phyloP scores from a whole-genome alignment of 2,888 invertebrate genomes.

The Ectemnius lituratus region DNA sequence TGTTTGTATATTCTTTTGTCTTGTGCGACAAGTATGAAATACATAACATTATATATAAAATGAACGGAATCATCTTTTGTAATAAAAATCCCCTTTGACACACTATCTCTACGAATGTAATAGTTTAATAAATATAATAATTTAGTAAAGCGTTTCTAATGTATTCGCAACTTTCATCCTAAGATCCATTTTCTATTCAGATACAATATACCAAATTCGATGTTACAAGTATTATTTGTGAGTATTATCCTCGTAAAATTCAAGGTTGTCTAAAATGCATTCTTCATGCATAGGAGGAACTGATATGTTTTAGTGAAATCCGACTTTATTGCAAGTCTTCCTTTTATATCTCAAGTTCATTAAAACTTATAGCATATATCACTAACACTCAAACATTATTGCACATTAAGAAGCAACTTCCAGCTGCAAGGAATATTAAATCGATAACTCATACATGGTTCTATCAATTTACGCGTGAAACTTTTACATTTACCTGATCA shows the following conservation, averaged over 20 bases:
- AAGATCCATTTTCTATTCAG: no score
- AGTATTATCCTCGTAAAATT: no score
- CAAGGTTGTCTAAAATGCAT: neutral
- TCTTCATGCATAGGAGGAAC: conserved; percentile 26
- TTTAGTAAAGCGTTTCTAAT: no score
- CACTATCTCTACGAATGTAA: neutral
- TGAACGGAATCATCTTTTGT: conserved; percentile 3
- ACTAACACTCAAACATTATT: conserved; percentile 42
- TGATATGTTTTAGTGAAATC: conserved; percentile 49
- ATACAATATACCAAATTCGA: no score
- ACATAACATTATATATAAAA: conserved; percentile 13
- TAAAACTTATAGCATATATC: conserved; percentile 35
- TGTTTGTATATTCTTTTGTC: conserved; percentile 13
- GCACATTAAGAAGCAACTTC: conserved; percentile 28
- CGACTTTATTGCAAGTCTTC: conserved; percentile 43
- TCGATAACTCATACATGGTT: no score
- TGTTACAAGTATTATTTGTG: no score
- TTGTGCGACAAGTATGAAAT: conserved; percentile 6
- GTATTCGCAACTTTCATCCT: no score
- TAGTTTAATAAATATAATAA: neutral
- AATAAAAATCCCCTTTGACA: no score
- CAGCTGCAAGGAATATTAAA: neutral
- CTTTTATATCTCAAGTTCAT: conserved; percentile 31
- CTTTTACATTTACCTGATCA: no score
- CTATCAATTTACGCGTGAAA: no score